Evolutionary conservation across 1,140 invertebrate species (phyloP).

Genomic region (Magallana gigas): DNA sequence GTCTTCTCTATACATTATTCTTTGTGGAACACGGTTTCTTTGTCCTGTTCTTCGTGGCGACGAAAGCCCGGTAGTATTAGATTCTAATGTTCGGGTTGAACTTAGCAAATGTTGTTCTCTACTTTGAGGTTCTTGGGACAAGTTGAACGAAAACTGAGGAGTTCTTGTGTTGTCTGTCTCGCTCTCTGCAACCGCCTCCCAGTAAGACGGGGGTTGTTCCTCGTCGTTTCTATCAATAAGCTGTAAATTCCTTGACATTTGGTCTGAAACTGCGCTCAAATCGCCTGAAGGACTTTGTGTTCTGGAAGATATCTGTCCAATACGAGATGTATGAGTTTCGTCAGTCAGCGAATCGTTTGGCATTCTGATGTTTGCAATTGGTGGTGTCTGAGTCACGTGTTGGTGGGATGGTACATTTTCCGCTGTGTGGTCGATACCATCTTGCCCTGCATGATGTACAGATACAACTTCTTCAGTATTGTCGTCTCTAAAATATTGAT

Average conservation of each 20-base stretch:
- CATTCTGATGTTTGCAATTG: too few species aligned
- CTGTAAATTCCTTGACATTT: too few species aligned
- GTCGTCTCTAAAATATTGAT: background rate
- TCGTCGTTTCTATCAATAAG: background rate
- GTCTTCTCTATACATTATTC: background rate
- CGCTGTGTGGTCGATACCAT: background rate
- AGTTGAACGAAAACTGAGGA: background rate
- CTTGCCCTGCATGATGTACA: background rate
- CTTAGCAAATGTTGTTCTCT: background rate
- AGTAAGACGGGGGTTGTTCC: background rate
- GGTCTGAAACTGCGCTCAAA: too few species aligned
- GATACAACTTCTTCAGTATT: background rate
- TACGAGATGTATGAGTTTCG: too few species aligned
- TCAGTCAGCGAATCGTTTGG: too few species aligned
- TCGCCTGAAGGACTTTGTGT: too few species aligned
- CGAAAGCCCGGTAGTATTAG: background rate
- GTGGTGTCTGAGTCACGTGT: too few species aligned
- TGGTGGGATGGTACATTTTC: background rate
- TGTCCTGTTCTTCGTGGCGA: background rate
- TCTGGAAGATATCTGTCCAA: too few species aligned
- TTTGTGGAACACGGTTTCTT: background rate
- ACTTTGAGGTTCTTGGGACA: background rate
- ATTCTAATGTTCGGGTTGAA: background rate
- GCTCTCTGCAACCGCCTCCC: background rate
- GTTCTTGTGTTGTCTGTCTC: background rate